Evolutionary conservation across 2,797 vertebrate species (phyloP).

Genomic region (Ispidina picta): DNA sequence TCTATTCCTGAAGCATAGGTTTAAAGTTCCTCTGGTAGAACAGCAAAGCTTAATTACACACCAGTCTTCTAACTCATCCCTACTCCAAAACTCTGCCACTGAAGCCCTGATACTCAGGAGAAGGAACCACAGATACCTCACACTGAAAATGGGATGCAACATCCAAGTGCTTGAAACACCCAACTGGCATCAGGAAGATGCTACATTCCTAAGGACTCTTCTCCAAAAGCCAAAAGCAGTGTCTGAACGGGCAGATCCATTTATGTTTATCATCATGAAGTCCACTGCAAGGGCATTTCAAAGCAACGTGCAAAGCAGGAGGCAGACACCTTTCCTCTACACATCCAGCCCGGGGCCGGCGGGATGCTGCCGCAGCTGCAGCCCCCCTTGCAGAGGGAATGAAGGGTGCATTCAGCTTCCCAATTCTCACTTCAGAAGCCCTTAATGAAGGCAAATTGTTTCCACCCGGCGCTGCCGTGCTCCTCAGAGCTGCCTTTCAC

Average conservation of each 20-base stretch:
- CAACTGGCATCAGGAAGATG: not conserved
- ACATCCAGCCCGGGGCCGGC: accelerated
- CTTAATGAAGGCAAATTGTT: constrained; percentile 45
- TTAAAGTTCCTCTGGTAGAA: constrained; percentile 17
- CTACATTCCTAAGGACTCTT: not conserved
- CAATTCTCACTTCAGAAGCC: constrained; percentile 18
- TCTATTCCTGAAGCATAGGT: not conserved
- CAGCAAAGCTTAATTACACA: constrained; percentile 23
- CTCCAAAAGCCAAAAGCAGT: not conserved
- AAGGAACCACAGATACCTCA: not conserved
- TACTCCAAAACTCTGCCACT: not conserved
- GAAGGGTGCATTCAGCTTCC: not conserved
- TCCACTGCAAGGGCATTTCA: not conserved
- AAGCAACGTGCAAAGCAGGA: not conserved
- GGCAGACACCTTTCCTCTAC: not conserved
- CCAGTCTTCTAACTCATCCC: not conserved
- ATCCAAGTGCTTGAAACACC: accelerated
- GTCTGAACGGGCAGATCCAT: not conserved
- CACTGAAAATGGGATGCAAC: not conserved
- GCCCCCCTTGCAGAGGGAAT: not conserved
- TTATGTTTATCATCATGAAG: not conserved
- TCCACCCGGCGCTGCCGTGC: not conserved
- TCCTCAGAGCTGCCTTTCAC: constrained; percentile 62
- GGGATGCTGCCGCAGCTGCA: accelerated
- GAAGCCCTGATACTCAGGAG: not conserved